Percentiles rank a stretch among this genome's conserved stretches.
Evolutionary conservation across 2,797 vertebrate genomes (phyloP).

Genomic region (Aldrovandia affinis): DNA sequence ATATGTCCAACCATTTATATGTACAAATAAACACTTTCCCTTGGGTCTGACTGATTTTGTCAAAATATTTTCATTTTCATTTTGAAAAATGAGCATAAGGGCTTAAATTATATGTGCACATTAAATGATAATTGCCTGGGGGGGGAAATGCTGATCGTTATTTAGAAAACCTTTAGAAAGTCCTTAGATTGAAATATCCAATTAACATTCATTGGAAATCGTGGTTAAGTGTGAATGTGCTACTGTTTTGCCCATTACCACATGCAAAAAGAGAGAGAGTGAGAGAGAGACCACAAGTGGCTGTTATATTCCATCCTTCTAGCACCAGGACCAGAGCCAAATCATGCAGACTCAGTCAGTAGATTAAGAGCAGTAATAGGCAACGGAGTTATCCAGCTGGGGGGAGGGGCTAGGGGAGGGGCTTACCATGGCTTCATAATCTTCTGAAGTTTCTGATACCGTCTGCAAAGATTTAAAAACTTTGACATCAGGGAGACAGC

Average conservation of each 20-base stretch:
- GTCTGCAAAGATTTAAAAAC: constrained; percentile 95
- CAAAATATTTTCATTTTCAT: too few relatives aligned
- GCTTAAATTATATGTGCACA: background rate
- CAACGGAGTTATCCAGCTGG: constrained; percentile 69
- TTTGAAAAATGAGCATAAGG: background rate
- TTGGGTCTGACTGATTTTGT: too few relatives aligned
- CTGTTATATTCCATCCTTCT: constrained; percentile 49
- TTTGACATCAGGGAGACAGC: constrained; percentile 65
- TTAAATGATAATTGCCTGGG: background rate
- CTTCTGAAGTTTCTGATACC: constrained; percentile 99
- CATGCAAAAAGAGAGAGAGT: constrained; percentile 67
- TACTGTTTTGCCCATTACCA: constrained; percentile 65
- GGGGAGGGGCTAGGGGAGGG: too few relatives aligned
- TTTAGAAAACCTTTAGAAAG: too few relatives aligned
- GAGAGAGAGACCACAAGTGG: constrained; percentile 47
- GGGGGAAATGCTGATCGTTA: background rate
- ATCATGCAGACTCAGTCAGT: constrained; percentile 80
- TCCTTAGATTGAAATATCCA: too few relatives aligned
- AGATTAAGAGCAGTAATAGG: constrained; percentile 71
- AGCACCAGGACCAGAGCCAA: constrained; percentile 61
- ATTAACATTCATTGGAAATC: too few relatives aligned
- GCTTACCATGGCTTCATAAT: constrained; percentile 99
- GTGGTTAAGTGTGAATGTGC: background rate
- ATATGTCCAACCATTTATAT: too few relatives aligned
- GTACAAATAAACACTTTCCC: too few relatives aligned